Base-by-base conservation (phyloP, 1,140 invertebrate species). In the Brachionus rubens region DNA sequence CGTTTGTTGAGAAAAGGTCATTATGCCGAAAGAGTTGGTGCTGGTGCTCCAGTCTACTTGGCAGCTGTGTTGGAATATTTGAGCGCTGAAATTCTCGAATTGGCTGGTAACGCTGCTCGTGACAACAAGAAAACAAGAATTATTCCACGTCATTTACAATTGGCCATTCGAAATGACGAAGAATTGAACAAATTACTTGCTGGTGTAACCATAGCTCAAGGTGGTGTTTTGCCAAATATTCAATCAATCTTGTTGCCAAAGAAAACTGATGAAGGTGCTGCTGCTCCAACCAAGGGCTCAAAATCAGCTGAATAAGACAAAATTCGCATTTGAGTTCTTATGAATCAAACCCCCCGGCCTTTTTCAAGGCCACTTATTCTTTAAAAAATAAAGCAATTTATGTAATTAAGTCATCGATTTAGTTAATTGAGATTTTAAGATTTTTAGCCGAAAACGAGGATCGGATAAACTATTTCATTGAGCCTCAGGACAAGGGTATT, bases 101-200 rank as follows among this genome's bases (percentile, higher is more conserved):
- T 87, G 82, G 90, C 91, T 26, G 89, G 90, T 4, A 91, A 92
- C 79, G 90, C 90, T n/a, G 91, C 91, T 0, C 80, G 86, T 43
- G 87, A 88, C 81, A 87, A 88, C 81, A 87, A 87, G 77, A 87
- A 85, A 77, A 79, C 56, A 2, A 76, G 78, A 50, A 82, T 83
- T 47, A 81, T 82, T 56, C 82, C 82, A 7, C 78, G 82, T 28
- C 82, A 83, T 78, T 77, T 83, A 19, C 82, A 82, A 77, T 75
- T 83, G 50, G 82, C 82, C 59, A 81, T 84, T 68, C 75, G 83
- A 26, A 84, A 84, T 70, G 83, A 84, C 78, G 83, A 84, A 75
- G 83, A 84, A 81, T 79, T 84, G 77, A 84, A 83, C 79, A 81
- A 82, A 59, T 78, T 83, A 10, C 72, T 83, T 28, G 79, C 80